Evolutionary conservation across 2,888 invertebrate species (phyloP).

Genomic region (Ctenicera cuprea): DNA sequence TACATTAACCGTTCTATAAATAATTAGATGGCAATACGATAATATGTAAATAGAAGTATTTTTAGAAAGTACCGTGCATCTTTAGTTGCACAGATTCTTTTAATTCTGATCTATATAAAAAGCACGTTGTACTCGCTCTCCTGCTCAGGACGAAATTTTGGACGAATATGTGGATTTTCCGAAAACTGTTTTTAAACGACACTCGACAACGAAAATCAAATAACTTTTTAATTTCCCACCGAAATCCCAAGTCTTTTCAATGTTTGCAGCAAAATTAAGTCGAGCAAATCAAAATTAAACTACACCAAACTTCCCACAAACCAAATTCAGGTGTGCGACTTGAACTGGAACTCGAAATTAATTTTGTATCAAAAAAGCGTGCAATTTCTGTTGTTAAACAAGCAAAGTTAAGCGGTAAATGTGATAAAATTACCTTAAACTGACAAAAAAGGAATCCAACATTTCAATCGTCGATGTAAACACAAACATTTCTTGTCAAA

Average conservation of each 20-base stretch:
- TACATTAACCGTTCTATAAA: slow-evolving; percentile 32
- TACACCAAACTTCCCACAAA: too few species aligned
- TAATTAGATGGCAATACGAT: slow-evolving; percentile 16
- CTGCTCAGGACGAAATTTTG: not conserved
- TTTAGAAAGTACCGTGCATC: slow-evolving; percentile 55
- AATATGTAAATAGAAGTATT: slow-evolving; percentile 58
- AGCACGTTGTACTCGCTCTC: slow-evolving; percentile 15
- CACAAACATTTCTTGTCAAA: slow-evolving; percentile 78
- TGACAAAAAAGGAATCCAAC: slow-evolving; percentile 79
- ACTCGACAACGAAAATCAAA: too few species aligned
- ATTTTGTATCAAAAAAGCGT: not conserved
- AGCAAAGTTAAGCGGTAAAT: not conserved
- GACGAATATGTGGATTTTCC: not conserved
- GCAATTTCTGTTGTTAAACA: not conserved
- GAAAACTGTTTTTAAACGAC: not conserved
- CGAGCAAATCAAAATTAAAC: too few species aligned
- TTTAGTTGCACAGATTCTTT: slow-evolving; percentile 7
- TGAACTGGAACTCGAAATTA: not conserved
- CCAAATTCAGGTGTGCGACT: too few species aligned
- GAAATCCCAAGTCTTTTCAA: too few species aligned
- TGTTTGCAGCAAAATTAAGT: too few species aligned
- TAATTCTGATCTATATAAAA: slow-evolving; percentile 14
- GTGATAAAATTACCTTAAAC: slow-evolving; percentile 72
- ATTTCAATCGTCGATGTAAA: slow-evolving; percentile 85
- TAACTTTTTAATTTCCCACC: too few species aligned